phyloP scores from a whole-genome alignment of 2,797 vertebrate genomes.

The Enteromius argenteus region DNA sequence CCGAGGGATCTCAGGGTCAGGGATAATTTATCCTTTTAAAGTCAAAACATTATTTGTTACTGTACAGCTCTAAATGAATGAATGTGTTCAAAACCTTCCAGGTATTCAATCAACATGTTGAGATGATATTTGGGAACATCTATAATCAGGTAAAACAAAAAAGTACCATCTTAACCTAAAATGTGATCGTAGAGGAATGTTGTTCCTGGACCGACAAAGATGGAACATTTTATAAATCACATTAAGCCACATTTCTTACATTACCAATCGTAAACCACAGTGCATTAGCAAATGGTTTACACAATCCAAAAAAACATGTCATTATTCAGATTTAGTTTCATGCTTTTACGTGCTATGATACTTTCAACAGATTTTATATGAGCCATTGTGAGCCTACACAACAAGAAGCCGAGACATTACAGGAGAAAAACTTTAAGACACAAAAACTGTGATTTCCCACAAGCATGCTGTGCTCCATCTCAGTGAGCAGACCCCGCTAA shows the following conservation, averaged over 20 bases:
- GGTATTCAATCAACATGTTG: not conserved
- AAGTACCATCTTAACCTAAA: not conserved
- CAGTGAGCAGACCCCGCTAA: conserved; percentile 61
- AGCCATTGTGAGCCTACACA: not conserved
- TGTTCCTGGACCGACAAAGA: conserved; percentile 14
- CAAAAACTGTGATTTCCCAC: conserved; percentile 57
- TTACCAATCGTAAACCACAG: conserved; percentile 12
- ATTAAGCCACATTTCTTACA: conserved; percentile 2
- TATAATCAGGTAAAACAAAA: not conserved
- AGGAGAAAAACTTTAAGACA: conserved; percentile 29
- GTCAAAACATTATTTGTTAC: not conserved
- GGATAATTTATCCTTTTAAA: not conserved
- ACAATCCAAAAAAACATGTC: not conserved
- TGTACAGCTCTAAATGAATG: not conserved
- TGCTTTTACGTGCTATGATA: conserved; percentile 11
- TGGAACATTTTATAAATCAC: conserved; percentile 5
- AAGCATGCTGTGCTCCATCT: conserved; percentile 62
- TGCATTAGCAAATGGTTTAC: not conserved
- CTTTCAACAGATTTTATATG: not conserved
- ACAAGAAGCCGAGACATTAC: conserved; percentile 9
- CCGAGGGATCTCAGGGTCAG: not conserved
- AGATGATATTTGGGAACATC: not conserved
- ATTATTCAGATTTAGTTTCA: conserved; percentile 6
- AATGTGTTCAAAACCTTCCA: not conserved
- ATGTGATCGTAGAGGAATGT: conserved; percentile 6